Base-by-base conservation (phyloP, 2,797 vertebrate species). In the Phataginus tetradactyla region DNA sequence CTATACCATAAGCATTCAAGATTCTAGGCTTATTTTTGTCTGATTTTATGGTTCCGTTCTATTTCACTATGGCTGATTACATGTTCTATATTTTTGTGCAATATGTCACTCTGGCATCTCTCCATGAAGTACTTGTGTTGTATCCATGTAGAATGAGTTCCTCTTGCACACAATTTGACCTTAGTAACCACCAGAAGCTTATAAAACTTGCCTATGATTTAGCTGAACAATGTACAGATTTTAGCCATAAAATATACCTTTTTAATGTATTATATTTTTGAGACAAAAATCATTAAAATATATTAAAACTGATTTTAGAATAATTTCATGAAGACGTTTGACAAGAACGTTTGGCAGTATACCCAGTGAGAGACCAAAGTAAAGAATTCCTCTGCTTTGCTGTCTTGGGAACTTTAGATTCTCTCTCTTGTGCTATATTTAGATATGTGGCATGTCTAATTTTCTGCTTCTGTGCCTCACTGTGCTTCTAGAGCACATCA, bases 251-350 rank as follows among this genome's bases (percentile, higher is more conserved):
- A 84, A 49, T 2, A 12, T 51, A 49, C 34, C 1, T 64, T 72
- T 95, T 37, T 18, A 39, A 80, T 55, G 11, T 27, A 17, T 68
- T 95, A 32, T 49, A 74, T 90, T 93, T 45, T 87, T 63, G 7
- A 87, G 86, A 72, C 21, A 77, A 51, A 96, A 79, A 72, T 45
- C 17, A 57, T 45, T 86, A 64, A 86, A 85, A 92, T 89, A 10
- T 71, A 86, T 66, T 95, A 81, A 88, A 83, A 74, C 15, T 49
- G n/a, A 79, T 72, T 94, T 89, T 91, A 83, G 72, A 92, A 91
- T 78, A 68, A 68, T 72, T 75, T 89, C 78, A 49, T 92, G 49
- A 91, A 90, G 39, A 27, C 87, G 11, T 89, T 78, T 90, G 81
- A 92, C 51, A 84, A 71, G 45, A 91, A 7, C 79, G 3, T 91